These are phyloP conservation scores for Myotis yumanensis DNA, from an alignment of 2,113 vertebrate genomes.

Conservation along the genomic window DNA sequence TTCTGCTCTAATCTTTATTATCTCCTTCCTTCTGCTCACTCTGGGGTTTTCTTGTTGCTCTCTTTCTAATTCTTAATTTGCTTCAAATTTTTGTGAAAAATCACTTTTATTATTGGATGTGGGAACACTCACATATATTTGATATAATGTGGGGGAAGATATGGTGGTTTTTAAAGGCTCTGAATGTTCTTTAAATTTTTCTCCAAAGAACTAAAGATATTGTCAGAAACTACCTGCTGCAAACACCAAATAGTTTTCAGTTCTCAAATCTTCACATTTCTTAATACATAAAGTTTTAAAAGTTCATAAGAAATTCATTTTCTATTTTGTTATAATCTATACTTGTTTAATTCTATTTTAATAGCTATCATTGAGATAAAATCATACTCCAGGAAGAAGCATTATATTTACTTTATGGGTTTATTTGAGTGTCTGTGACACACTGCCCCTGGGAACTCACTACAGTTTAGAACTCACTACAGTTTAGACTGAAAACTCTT, in stretches of 20 bases:
- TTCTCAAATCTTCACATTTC: slow-evolving; percentile 29
- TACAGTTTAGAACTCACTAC: too few relatives aligned
- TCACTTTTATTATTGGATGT: not conserved
- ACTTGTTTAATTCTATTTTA: not conserved
- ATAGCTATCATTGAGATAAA: too few relatives aligned
- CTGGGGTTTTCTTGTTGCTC: too few relatives aligned
- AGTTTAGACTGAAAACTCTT: not conserved
- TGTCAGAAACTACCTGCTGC: not conserved
- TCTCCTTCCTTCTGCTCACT: too few relatives aligned
- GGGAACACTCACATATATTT: not conserved
- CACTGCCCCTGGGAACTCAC: not conserved
- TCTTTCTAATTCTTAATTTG: too few relatives aligned
- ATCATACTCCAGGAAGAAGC: too few relatives aligned
- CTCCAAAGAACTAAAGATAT: not conserved
- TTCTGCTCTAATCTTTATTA: too few relatives aligned
- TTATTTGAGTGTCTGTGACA: not conserved
- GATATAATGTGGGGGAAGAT: not conserved
- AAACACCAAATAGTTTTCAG: not conserved
- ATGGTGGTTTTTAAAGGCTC: not conserved
- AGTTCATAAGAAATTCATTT: not conserved
- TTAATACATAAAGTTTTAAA: not conserved
- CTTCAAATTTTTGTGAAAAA: not conserved
- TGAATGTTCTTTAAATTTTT: not conserved
- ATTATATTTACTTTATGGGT: not conserved
- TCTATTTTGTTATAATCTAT: not conserved